Evolutionary conservation across 2,797 vertebrate species (phyloP), one percentile per base, ranked within the genome.

Genomic region (Propithecus perrieri): DNA sequence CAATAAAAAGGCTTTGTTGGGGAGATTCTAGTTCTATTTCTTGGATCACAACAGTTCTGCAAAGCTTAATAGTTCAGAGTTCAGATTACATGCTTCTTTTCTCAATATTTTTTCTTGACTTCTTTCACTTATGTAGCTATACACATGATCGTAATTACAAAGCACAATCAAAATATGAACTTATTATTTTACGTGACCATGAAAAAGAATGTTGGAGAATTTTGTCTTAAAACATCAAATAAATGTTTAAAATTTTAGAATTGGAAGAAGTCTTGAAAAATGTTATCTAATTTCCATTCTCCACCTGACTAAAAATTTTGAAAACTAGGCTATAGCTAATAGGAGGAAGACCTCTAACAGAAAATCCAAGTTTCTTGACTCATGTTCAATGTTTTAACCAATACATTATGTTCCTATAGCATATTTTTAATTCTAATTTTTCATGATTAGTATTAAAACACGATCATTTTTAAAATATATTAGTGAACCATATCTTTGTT

Each of bases 401-500:
- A 33, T 50, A 33, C 4, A 35, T 38, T 76, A 43, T 57, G 50
- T 59, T 72, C 14, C 17, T 89, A 26, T 75, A 76, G 14, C 15
- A 57, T 63, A 35, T 3, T 71, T 88, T 85, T 50, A 93, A 88
- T 78, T 84, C n/a, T 67, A 79, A 84, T 86, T 80, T 94, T 67
- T 13, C 12, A 22, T n/a, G 4, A 7, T 91, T 79, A 85, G 10
- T 61, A 78, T 89, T 76, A 88, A 95, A 85, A 69, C 41, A 61
- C 1, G 91, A 55, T 63, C 14, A 46, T 43, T 69, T 88, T 78
- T 30, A 80, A 87, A 85, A 69, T 72, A 85, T 57, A 22, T 12
- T 57, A 76, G 3, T 38, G 13, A 55, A 91, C 71, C 30, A 46
- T 50, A 50, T 14, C 74, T 96, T 95, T 91, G 7, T 18, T 93